A percentile compares a stretch with the other conserved stretches of the same genome.
Conservation (phyloP, 2,888 invertebrate species). For the Tetheella fluctuosa region DNA sequence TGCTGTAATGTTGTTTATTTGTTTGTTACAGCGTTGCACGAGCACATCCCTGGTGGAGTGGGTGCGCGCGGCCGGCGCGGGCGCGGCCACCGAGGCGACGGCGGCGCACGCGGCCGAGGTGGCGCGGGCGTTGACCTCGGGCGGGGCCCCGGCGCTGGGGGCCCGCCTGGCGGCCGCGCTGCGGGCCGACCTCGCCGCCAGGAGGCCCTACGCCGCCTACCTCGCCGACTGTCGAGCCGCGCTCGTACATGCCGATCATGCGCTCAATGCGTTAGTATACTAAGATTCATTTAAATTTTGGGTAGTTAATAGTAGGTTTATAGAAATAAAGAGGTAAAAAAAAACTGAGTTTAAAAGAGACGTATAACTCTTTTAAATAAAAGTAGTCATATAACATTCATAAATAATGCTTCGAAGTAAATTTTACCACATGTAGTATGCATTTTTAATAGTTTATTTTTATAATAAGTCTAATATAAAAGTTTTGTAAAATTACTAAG, state of each 20-base stretch:
- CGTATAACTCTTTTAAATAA: too few species aligned
- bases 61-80: conserved; percentile 52
- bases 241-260: conserved; percentile 59
- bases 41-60: conserved; percentile 69
- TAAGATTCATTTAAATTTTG: too few species aligned
- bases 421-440: too few species aligned
- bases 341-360: too few species aligned
- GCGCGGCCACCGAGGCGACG: conserved; percentile 46
- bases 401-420: too few species aligned
- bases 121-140: conserved; percentile 58
- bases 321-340: too few species aligned
- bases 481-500: too few species aligned
- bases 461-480: too few species aligned
- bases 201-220: conserved; percentile 73
- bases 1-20: too few species aligned
- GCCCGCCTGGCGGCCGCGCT: conserved; percentile 67
- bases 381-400: too few species aligned
- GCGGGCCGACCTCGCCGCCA: conserved; percentile 71
- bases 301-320: too few species aligned
- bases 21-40: conserved; percentile 57
- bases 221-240: conserved; percentile 65
- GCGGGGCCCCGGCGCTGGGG: conserved; percentile 53
- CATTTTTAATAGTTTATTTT: too few species aligned
- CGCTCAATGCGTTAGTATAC: conserved; percentile 49
- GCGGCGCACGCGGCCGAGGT: conserved; percentile 49